phyloP scores from a whole-genome alignment of 2,888 invertebrate species.

The Drosophila birchii region DNA sequence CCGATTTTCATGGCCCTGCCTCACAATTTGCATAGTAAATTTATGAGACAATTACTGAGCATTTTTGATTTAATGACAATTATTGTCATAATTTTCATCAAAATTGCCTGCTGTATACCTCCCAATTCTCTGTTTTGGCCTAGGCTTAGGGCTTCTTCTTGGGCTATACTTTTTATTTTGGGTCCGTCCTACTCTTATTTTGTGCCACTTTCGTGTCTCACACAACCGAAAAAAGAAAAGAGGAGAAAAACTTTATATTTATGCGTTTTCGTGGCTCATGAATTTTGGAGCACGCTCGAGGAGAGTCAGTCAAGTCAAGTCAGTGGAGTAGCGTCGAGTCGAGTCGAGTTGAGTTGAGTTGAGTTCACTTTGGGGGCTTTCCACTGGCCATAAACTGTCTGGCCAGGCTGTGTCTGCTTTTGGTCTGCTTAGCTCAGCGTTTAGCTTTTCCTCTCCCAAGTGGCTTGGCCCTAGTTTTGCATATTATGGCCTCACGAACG shows the following conservation, averaged over 20 bases:
- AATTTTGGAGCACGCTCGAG: conserved; percentile 73
- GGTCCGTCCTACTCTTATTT: conserved; percentile 33
- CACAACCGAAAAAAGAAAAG: conserved; percentile 17
- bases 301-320: conserved; percentile 55
- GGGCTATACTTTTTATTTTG: conserved; percentile 55
- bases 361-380: conserved; percentile 55
- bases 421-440: conserved; percentile 34
- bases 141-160: conserved; percentile 49
- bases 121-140: conserved; percentile 36
- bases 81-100: conserved; percentile 81
- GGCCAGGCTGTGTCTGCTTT: conserved; percentile 42
- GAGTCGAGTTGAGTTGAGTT: conserved; percentile 22
- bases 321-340: not conserved
- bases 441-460: conserved; percentile 13
- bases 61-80: conserved; percentile 83
- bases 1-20: conserved; percentile 41
- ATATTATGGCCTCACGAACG: conserved; percentile 37
- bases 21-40: conserved; percentile 80
- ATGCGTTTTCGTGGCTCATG: conserved; percentile 79
- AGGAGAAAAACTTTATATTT: conserved; percentile 66
- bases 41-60: conserved; percentile 81
- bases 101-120: conserved; percentile 68
- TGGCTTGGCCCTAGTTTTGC: conserved; percentile 35
- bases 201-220: conserved; percentile 65
- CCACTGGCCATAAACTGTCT: conserved; percentile 74